Evolutionary conservation across 2,113 vertebrate genomes (phyloP).

Genomic region (Cacatua alba): DNA sequence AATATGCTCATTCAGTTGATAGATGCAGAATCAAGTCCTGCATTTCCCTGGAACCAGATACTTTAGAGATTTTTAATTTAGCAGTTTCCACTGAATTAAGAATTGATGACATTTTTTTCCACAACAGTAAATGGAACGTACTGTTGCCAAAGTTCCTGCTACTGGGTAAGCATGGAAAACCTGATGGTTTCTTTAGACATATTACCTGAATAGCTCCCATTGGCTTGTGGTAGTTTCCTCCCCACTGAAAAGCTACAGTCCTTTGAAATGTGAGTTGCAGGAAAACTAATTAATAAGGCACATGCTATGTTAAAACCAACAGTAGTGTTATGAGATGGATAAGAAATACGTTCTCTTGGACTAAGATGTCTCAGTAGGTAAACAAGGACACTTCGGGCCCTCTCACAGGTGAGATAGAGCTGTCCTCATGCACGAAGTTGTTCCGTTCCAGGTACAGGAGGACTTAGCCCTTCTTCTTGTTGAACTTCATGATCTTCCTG

Average conservation of each 20-base stretch:
- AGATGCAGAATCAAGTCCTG: background rate
- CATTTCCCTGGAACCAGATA: background rate
- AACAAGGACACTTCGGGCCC: background rate
- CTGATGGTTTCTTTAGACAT: background rate
- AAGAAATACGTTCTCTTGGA: background rate
- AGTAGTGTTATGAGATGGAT: background rate
- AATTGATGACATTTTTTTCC: background rate
- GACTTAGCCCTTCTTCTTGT: background rate
- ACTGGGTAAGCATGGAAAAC: background rate
- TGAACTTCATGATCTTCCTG: background rate
- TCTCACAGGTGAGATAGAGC: background rate
- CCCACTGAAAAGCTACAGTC: background rate
- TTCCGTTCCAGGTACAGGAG: background rate
- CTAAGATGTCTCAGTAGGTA: background rate
- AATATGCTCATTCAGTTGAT: background rate
- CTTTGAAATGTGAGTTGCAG: background rate
- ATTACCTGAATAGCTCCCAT: background rate
- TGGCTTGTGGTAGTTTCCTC: background rate
- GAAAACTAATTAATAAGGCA: background rate
- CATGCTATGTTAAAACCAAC: background rate
- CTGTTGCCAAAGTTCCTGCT: background rate
- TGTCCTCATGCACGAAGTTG: background rate
- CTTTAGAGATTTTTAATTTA: background rate
- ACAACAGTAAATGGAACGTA: background rate
- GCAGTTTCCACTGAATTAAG: background rate